Base-by-base conservation (phyloP, 2,797 vertebrate species). In the Pipistrellus pygmaeus region DNA sequence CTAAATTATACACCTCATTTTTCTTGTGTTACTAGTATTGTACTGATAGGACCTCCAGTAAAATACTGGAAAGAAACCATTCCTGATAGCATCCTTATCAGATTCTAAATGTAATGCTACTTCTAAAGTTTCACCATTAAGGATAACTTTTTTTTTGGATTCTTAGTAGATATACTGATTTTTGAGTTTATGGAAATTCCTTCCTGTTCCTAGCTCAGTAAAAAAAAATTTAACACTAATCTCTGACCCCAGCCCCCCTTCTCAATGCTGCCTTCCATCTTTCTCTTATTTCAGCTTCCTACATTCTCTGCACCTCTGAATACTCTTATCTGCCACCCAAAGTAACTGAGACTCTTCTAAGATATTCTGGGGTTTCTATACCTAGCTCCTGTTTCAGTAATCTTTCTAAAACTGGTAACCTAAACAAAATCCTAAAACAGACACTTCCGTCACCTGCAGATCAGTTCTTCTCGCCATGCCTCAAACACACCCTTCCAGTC, bases 101-200 rank as follows among this genome's bases (percentile, higher is more conserved):
- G 53, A 89, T 14, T 62, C 66, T 64, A 48, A 94, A 81, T 41
- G 44, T 86, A 90, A 81, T 69, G 62, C 55, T 44, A 62, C 41
- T 78, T 84, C 76, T 92, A 30, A 95, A 92, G 66, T 88, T 88
- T 85, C 55, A 90, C 69, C 44, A 62, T 71, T 80, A 92, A 93
- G 64, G 77, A 90, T 80, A 51, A 32, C 23, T 86, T 76, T 51
- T 75, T 55, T 55, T 53, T 62, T 30, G 68, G 41, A 35, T 60
- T 57, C 80, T 77, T 38, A 13, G 69, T 41, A 23, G 38, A 21
- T 68, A 72, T 0, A 35, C 9, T 75, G 44, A 44, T 44, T 83
- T 66, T 80, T 75, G 27, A 90, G 66, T 57, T 85, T 64, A 87
- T 57, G 35, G 68, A 62, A 86, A 94, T 88, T 51, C 69, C 32